Evolutionary conservation across 1,140 invertebrate species (phyloP), one percentile per base, ranked within the genome.

Genomic region (Meloidogyne chitwoodi): DNA sequence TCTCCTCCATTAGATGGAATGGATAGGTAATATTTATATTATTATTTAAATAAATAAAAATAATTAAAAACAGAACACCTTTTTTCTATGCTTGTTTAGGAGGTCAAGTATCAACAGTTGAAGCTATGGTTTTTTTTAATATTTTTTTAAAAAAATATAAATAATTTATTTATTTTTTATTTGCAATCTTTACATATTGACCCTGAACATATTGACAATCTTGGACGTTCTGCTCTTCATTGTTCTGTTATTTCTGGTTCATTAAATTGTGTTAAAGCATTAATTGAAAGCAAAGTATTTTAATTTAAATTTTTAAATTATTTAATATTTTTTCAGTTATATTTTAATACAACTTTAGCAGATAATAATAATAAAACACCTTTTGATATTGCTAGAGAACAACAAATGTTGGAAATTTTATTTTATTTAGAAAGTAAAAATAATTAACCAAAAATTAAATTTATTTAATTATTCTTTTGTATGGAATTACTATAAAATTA

Each of bases 1-100:
- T 41, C 63, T 5, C 77, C 77, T 14, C 66, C 48, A 48, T 24
- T 78, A 66, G 77, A 80, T 27, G n/a, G 29, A 24, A 80, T 79
- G 44, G 76, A 64, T 12, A 34, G 75, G 76, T 78, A 22, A n/a
- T 16, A 63, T 22, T 69, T 10, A 5, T 27, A 70, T 29, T 27
- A 12, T 4, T 2, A 72, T n/a, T 74, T 61, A n/a, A 27, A 26
- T 64, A 0, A n/a, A n/a, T n/a, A n/a, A n/a, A n/a, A n/a, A 24
- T 14, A 22, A n/a, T 41, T 67, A 19, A 14, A 8, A 80, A 77
- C 38, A 81, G 80, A 77, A 80, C 80, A 2, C 81, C 80, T 41
- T 76, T 81, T 16, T 77, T 79, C 44, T 81, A 81, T 34, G 80
- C 80, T n/a, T 83, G 81, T 44, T 67, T 81, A 19, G 81, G 81